phyloP scores from a whole-genome alignment of 2,888 invertebrate species.

The Drosophila atroscutellata region DNA sequence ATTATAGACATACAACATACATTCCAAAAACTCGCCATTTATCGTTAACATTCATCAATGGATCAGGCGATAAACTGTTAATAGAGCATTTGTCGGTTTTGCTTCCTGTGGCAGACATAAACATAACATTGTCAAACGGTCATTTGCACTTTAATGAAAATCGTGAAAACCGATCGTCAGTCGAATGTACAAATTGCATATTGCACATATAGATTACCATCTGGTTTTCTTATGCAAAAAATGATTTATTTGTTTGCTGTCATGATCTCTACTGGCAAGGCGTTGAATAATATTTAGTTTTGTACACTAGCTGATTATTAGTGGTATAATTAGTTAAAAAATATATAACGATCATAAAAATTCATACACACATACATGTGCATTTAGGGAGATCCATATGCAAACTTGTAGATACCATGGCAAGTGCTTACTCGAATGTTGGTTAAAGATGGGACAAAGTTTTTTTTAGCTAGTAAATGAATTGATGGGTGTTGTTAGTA shows the following conservation, averaged over 20 bases:
- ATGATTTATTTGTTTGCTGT: not conserved
- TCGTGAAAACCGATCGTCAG: not conserved
- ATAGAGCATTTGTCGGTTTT: not conserved
- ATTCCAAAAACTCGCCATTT: not conserved
- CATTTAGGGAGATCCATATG: conserved; percentile 18
- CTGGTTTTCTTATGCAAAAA: not conserved
- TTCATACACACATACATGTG: conserved; percentile 1
- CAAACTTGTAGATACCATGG: conserved; percentile 9
- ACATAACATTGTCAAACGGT: not conserved
- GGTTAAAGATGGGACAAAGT: conserved; percentile 43
- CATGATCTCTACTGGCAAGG: conserved; percentile 5
- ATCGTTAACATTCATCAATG: conserved; percentile 4
- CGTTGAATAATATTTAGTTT: conserved; percentile 28
- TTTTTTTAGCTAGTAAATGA: conserved; percentile 46
- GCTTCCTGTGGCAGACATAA: not conserved
- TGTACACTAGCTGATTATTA: conserved; percentile 47
- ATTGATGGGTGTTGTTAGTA: conserved; percentile 34
- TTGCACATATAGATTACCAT: not conserved
- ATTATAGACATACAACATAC: conserved; percentile 7
- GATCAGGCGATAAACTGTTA: conserved; percentile 3
- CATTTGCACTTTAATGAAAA: not conserved
- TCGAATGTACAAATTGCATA: conserved; percentile 1
- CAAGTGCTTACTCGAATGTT: conserved; percentile 27
- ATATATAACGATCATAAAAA: not conserved
- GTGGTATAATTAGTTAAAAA: conserved; percentile 34